Evolutionary conservation across 2,797 vertebrate genomes (phyloP).

Genomic region (Anguilla obscura): DNA sequence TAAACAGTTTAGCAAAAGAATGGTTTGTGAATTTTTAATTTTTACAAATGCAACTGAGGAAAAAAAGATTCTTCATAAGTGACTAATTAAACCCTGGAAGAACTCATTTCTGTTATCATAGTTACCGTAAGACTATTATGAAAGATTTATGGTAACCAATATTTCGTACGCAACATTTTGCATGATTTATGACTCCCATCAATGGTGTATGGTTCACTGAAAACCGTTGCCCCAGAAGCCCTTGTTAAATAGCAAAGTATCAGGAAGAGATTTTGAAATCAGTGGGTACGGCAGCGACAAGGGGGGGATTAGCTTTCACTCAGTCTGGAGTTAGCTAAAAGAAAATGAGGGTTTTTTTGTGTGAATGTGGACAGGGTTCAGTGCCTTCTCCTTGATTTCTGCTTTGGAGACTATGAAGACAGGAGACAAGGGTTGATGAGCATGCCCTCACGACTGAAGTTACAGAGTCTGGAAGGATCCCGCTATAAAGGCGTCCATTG

Average conservation of each 20-base stretch:
- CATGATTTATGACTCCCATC: constrained; percentile 12
- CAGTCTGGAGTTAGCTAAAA: background rate
- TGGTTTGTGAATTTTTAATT: too few relatives aligned
- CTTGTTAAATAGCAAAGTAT: constrained; percentile 6
- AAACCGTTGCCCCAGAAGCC: constrained; percentile 8
- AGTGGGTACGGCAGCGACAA: background rate
- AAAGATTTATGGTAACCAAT: constrained; percentile 2
- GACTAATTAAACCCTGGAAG: background rate
- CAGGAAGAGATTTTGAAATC: background rate
- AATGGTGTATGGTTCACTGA: background rate
- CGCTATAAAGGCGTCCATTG: constrained; percentile 30
- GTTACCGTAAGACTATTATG: background rate
- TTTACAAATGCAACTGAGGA: background rate
- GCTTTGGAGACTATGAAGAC: constrained; percentile 15
- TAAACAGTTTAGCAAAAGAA: too few relatives aligned
- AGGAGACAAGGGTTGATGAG: constrained; percentile 32
- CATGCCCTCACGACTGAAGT: constrained; percentile 26
- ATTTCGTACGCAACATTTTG: background rate
- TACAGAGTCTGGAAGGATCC: constrained; percentile 20
- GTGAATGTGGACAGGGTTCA: constrained; percentile 28
- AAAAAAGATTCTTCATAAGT: background rate
- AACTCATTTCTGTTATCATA: background rate
- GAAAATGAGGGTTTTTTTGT: constrained; percentile 22
- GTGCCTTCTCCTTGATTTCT: constrained; percentile 22
- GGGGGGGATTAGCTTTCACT: constrained; percentile 16